Base-by-base conservation (phyloP, 2,113 vertebrate genomes). In the Cricetomys ansorgei region DNA sequence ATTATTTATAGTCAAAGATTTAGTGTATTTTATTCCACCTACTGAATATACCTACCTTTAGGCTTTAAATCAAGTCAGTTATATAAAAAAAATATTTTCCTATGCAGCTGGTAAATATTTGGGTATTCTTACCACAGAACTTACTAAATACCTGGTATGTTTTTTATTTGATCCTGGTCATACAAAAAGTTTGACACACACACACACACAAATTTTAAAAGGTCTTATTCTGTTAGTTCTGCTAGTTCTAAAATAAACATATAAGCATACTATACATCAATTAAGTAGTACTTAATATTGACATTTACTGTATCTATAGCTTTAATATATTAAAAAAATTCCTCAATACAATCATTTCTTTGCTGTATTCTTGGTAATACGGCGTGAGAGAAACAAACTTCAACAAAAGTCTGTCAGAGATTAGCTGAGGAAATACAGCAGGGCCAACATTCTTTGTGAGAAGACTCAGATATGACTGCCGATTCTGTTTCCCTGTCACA, bases 401-500 rank as follows among this genome's bases (percentile, higher is more conserved):
- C 19, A 80, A 55, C 19, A 72, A 27, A 88, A 59, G 31, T 84
- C 27, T 90, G 0, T 67, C 87, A 88, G 48, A 86, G 65, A 76
- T 88, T 72, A 93, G 65, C n/a, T 76, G 65, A 70, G 23, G 13
- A 64, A 43, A 43, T 31, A 75, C 64, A 91, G 34, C 53, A 80
- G 77, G 37, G 50, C 55, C 91, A 62, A 72, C 65, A 57, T 25
- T 92, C 53, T 92, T 83, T 91, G 23, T 89, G 53, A 91, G 55
- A 90, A 77, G 29, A 73, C 75, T n/a, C 62, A 92, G 75, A 70
- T 53, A 1, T 81, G 48, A 96, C 37, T 64, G 95, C 57, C 55
- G 94, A 80, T 64, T 95, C n/a, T 59, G 37, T 88, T 91, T 92
- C 25, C 87, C 67, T 83, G 73, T 25, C 55, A 64, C 43, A 89